A percentile compares a stretch with the other conserved stretches of the same genome.
These are phyloP conservation scores for Rachycentron canadum DNA, from an alignment of 2,797 vertebrate species.

Conservation along the genomic window DNA sequence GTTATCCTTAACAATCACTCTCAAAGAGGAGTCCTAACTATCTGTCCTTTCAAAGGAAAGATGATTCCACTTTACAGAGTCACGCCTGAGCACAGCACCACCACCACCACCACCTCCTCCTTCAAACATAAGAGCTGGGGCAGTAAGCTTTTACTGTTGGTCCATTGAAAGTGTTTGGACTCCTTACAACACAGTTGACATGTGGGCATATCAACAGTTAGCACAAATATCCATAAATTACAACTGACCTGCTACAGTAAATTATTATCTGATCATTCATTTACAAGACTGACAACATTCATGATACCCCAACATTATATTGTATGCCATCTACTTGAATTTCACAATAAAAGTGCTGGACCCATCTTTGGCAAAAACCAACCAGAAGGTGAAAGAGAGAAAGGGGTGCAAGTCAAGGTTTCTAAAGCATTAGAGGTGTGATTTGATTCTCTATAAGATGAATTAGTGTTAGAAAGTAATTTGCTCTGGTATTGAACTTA, in stretches of 20 bases:
- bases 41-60: conserved; percentile 79
- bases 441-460: not conserved
- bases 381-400: not conserved
- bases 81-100: conserved; percentile 58
- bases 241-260: not conserved
- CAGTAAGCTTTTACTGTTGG: conserved; percentile 55
- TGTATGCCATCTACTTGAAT: not conserved
- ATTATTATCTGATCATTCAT: conserved; percentile 17
- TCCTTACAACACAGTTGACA: conserved; percentile 12
- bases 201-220: conserved; percentile 27
- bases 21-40: conserved; percentile 77
- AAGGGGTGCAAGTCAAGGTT: not conserved
- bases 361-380: not conserved
- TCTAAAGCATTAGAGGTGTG: no score
- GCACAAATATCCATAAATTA: conserved; percentile 25
- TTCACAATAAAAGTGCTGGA: not conserved
- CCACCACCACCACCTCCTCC: conserved; percentile 12
- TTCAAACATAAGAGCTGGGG: conserved; percentile 55
- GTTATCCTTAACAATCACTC: conserved; percentile 81
- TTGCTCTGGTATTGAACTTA: no score
- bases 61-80: conserved; percentile 83
- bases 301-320: no score
- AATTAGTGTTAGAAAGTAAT: not conserved
- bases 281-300: not conserved
- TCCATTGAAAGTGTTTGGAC: conserved; percentile 49